Conservation (phyloP, 2,888 invertebrate species). For the Macaria liturata region DNA sequence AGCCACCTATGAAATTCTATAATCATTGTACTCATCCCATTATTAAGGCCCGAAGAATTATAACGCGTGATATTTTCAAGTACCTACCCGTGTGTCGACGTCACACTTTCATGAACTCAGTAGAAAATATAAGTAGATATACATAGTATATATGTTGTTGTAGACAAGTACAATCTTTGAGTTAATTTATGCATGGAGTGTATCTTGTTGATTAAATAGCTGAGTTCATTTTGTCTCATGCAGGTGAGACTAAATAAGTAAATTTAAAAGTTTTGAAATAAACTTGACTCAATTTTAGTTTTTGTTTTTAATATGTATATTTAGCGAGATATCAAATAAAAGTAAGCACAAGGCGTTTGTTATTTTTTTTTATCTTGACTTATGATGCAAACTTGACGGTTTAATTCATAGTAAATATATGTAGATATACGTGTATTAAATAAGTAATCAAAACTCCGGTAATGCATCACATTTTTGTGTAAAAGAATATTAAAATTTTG, state of each 20-base stretch:
- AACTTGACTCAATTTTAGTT: too few relatives aligned
- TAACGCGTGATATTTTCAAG: slow-evolving; percentile 55
- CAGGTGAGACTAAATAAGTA: slow-evolving; percentile 5
- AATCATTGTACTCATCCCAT: slow-evolving; percentile 35
- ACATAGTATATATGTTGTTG: not conserved
- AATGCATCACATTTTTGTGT: too few relatives aligned
- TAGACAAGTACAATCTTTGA: slow-evolving; percentile 10
- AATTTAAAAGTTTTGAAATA: too few relatives aligned
- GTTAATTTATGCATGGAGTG: slow-evolving; percentile 25
- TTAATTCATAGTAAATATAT: too few relatives aligned
- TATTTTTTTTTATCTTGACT: too few relatives aligned
- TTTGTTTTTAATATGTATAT: too few relatives aligned
- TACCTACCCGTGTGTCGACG: slow-evolving; percentile 47
- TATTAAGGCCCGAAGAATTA: slow-evolving; percentile 60
- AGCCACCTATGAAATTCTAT: slow-evolving; percentile 31
- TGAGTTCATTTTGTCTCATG: slow-evolving; percentile 10
- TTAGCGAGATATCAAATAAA: too few relatives aligned
- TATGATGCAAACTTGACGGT: too few relatives aligned
- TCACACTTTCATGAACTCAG: slow-evolving; percentile 53
- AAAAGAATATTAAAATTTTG: too few relatives aligned
- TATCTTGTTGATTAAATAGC: slow-evolving; percentile 17
- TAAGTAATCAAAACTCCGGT: too few relatives aligned
- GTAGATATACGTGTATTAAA: too few relatives aligned
- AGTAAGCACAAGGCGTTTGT: too few relatives aligned
- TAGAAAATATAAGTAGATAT: slow-evolving; percentile 20